phyloP scores from a whole-genome alignment of 2,113 vertebrate species.

The Lepisosteus oculatus region DNA sequence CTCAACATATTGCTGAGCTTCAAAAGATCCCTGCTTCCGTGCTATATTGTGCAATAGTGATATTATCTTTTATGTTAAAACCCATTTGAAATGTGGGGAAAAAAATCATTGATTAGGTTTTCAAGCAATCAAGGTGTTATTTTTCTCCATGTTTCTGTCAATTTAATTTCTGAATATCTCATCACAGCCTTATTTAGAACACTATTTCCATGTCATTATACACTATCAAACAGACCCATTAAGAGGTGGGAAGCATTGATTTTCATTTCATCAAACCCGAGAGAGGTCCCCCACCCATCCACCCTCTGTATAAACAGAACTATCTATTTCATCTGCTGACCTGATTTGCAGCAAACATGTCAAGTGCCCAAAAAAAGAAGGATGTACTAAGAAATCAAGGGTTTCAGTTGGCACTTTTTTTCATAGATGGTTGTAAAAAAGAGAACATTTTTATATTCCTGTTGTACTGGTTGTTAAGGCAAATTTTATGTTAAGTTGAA shows the following conservation, averaged over 20 bases:
- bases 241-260: not conserved
- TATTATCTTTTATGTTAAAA: slow-evolving; percentile 1
- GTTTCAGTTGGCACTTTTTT: too few species aligned
- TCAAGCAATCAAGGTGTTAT: slow-evolving; percentile 9
- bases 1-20: slow-evolving; percentile 34
- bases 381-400: too few species aligned
- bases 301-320: not conserved
- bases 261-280: not conserved
- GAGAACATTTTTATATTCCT: too few species aligned
- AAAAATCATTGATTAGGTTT: slow-evolving; percentile 13
- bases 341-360: not conserved
- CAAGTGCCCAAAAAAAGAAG: too few species aligned
- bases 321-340: not conserved
- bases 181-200: slow-evolving; percentile 7
- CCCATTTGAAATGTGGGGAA: not conserved
- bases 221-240: not conserved
- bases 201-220: not conserved
- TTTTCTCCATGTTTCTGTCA: slow-evolving; percentile 5
- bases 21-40: not conserved
- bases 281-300: not conserved
- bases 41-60: not conserved
- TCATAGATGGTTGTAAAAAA: too few species aligned
- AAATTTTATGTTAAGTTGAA: too few species aligned
- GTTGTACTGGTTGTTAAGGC: too few species aligned
- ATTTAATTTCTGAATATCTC: slow-evolving; percentile 12